These are phyloP conservation scores for Coreoperca whiteheadi DNA, from an alignment of 2,113 vertebrate species.

Conservation along the genomic window DNA sequence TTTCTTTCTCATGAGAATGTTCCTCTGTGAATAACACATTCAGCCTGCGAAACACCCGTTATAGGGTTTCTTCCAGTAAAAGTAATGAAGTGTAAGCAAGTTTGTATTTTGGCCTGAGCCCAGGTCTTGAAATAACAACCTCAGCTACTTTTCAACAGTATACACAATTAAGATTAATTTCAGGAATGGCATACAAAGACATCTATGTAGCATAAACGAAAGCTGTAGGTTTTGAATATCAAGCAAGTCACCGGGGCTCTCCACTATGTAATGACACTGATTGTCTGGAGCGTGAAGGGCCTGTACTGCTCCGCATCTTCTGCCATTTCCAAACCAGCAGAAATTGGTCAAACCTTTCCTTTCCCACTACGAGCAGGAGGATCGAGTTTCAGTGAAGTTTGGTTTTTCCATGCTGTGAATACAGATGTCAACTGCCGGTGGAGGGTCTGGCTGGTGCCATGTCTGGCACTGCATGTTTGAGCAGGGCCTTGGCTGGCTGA, in stretches of 20 bases:
- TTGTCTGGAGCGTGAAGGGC: slow-evolving; percentile 29
- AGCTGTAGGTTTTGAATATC: slow-evolving; percentile 33
- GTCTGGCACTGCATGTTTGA: slow-evolving; percentile 73
- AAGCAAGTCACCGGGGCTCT: not conserved
- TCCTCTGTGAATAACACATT: slow-evolving; percentile 3
- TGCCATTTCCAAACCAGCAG: slow-evolving; percentile 59
- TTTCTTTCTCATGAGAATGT: not conserved
- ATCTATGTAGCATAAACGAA: slow-evolving; percentile 5
- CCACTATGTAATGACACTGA: slow-evolving; percentile 15
- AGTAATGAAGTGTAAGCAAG: not conserved
- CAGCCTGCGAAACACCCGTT: slow-evolving; percentile 1
- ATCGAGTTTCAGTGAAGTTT: slow-evolving; percentile 64
- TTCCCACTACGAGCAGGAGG: slow-evolving; percentile 50
- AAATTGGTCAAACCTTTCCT: slow-evolving; percentile 59
- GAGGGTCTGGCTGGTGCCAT: slow-evolving; percentile 67
- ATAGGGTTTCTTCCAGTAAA: slow-evolving; percentile 27
- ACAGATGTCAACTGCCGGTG: slow-evolving; percentile 75
- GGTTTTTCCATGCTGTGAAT: slow-evolving; percentile 66
- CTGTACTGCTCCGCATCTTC: not conserved
- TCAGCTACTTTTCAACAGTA: slow-evolving; percentile 24
- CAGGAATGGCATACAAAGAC: slow-evolving; percentile 1
- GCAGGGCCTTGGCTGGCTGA: slow-evolving; percentile 68
- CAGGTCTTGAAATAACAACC: slow-evolving; percentile 16
- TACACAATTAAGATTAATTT: slow-evolving; percentile 25
- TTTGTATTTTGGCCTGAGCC: slow-evolving; percentile 9